These are phyloP conservation scores for Xiphophorus maculatus DNA, from an alignment of 2,113 vertebrate genomes.

Conservation along the genomic window DNA sequence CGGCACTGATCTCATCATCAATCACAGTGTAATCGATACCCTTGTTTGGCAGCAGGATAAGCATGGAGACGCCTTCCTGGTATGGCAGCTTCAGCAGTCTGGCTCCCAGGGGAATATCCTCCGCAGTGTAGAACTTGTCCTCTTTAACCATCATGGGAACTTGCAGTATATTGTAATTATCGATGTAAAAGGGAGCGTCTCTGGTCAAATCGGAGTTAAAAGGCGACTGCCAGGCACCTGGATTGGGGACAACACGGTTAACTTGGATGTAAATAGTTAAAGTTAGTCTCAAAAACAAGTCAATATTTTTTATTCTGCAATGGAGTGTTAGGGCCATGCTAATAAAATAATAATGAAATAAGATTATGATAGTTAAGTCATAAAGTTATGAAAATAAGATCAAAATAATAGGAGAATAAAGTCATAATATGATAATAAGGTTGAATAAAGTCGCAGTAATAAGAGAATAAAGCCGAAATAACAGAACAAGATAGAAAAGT, in stretches of 20 bases:
- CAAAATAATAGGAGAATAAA: too few species aligned
- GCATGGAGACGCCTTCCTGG: slow-evolving; percentile 84
- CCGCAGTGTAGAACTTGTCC: slow-evolving; percentile 77
- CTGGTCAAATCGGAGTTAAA: slow-evolving; percentile 81
- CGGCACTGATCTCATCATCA: slow-evolving; percentile 86
- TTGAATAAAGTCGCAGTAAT: too few species aligned
- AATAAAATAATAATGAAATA: too few species aligned
- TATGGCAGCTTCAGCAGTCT: slow-evolving; percentile 89
- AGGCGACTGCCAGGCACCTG: slow-evolving; percentile 87
- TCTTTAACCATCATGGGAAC: slow-evolving; percentile 88
- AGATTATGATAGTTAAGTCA: too few species aligned
- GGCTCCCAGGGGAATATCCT: slow-evolving; percentile 80
- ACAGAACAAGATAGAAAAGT: too few species aligned
- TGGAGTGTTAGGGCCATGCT: too few species aligned
- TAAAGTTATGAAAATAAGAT: too few species aligned
- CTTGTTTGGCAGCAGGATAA: slow-evolving; percentile 86
- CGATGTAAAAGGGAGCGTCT: slow-evolving; percentile 82
- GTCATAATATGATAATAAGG: too few species aligned
- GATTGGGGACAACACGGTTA: slow-evolving; percentile 6
- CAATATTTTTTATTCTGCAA: neutral
- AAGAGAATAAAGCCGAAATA: too few species aligned
- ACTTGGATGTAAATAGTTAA: slow-evolving; percentile 18
- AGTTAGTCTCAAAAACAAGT: neutral
- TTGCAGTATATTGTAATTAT: slow-evolving; percentile 85
- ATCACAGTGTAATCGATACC: slow-evolving; percentile 82